Evolutionary conservation across 2,797 vertebrate genomes (phyloP), one percentile per base, ranked within the genome.

Genomic region (Parotocinclus haroldoi): DNA sequence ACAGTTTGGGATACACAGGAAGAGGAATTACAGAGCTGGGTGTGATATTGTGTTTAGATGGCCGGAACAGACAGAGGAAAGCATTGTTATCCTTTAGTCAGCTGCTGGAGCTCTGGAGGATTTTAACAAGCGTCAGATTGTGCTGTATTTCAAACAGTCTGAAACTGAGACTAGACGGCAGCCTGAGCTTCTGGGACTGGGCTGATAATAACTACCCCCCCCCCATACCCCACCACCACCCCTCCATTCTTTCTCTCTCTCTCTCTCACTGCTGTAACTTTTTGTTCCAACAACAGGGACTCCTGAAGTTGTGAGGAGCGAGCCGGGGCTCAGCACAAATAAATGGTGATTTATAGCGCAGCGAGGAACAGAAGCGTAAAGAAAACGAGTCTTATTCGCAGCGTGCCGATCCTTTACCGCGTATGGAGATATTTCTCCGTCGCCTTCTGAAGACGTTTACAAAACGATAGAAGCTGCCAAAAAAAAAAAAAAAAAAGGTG

Each of bases 301-400:
- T 72, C 67, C 66, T 57, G 71, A 72, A 68, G 62, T 57, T 71
- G 66, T 80, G 72, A 73, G 72, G 63, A 77, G 72, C 58, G 56
- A 76, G 58, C 59, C 10, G n/a, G 39, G 64, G 48, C 38, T 55
- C 17, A 42, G 45, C 0, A 27, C 27, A 44, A n/a, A 39, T 12
- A 38, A 48, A 48, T 56, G 36, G 14, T 57, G 54, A 57, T 66
- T 39, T 40, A 57, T 39, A 57, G 36, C 16, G n/a, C 7, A 16
- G 27, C 16, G 12, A 8, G 12, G 3, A n/a, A n/a, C n/a, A n/a
- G n/a, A n/a, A n/a, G n/a, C n/a, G n/a, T n/a, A n/a, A 46, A 46
- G 7, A 46, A 27, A 27, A 27, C 27, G 27, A 27, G 27, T 5
- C 27, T 27, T 27, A 27, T 27, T 27, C 27, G 27, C 27, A 27